phyloP scores from a whole-genome alignment of 2,888 invertebrate species.

The Cotesia congregata region DNA sequence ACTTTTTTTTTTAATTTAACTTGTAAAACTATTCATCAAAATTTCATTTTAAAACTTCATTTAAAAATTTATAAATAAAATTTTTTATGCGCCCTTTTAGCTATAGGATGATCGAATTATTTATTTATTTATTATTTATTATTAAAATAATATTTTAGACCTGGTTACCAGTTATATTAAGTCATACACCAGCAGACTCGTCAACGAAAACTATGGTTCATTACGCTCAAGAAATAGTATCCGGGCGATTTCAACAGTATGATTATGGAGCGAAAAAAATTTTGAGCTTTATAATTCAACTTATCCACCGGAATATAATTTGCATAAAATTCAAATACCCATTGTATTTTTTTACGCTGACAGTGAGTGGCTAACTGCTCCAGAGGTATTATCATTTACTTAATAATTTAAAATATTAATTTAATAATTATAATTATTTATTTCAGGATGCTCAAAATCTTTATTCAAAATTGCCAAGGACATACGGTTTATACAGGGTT shows the following conservation, averaged over 20 bases:
- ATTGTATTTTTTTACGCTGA: constrained; percentile 78
- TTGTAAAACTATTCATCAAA: too few relatives aligned
- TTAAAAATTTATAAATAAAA: too few relatives aligned
- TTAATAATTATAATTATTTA: constrained; percentile 8
- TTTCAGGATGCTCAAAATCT: constrained; percentile 74
- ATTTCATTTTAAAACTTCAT: too few relatives aligned
- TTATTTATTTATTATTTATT: constrained; percentile 12
- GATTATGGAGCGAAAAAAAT: constrained; percentile 79
- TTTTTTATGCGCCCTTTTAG: not conserved
- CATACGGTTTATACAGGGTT: constrained; percentile 75
- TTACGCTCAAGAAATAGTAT: constrained; percentile 76
- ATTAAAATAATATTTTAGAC: constrained; percentile 62
- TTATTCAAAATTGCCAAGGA: constrained; percentile 72
- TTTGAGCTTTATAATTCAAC: constrained; percentile 73
- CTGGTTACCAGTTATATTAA: constrained; percentile 78
- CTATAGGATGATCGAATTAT: not conserved
- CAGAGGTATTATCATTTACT: constrained; percentile 69
- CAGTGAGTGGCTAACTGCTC: constrained; percentile 82
- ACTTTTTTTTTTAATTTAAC: too few relatives aligned
- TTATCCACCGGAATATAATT: constrained; percentile 76
- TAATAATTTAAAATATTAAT: too few relatives aligned
- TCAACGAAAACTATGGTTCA: constrained; percentile 82
- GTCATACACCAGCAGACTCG: constrained; percentile 82
- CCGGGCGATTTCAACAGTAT: constrained; percentile 77
- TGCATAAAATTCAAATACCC: constrained; percentile 76